These are phyloP conservation scores for Cynaeus angustus DNA, from an alignment of 2,888 invertebrate genomes.

Conservation along the genomic window DNA sequence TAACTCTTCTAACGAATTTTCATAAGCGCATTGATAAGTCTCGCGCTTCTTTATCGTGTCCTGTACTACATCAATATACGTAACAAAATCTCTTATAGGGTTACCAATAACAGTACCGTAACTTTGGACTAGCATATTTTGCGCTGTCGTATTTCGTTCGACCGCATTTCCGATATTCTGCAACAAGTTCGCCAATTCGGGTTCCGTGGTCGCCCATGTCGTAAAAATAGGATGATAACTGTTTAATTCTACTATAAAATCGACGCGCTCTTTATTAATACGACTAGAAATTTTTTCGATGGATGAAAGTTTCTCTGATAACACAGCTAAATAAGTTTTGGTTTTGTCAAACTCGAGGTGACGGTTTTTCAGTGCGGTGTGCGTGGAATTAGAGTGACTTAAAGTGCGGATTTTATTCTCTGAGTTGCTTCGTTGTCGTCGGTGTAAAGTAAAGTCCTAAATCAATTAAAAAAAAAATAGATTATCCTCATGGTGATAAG, in stretches of 20 bases:
- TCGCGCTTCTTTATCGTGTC: constrained; percentile 78
- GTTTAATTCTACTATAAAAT: constrained; percentile 74
- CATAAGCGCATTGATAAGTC: constrained; percentile 78
- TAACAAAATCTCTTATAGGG: constrained; percentile 77
- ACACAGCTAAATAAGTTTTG: constrained; percentile 75
- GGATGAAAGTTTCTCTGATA: constrained; percentile 77
- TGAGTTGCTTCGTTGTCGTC: constrained; percentile 76
- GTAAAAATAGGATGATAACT: constrained; percentile 78
- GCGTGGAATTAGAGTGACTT: constrained; percentile 59
- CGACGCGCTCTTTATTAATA: constrained; percentile 78
- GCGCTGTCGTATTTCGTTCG: constrained; percentile 72
- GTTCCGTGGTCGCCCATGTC: constrained; percentile 77
- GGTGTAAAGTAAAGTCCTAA: constrained; percentile 78
- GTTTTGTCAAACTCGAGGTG: constrained; percentile 78
- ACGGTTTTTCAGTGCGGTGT: constrained; percentile 74
- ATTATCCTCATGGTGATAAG: not conserved
- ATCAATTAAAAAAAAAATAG: constrained; percentile 8
- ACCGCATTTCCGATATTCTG: constrained; percentile 72
- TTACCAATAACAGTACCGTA: constrained; percentile 69
- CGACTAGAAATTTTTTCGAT: constrained; percentile 79
- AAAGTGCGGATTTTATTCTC: constrained; percentile 71
- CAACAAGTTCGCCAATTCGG: constrained; percentile 72
- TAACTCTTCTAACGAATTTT: constrained; percentile 77
- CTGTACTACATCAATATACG: constrained; percentile 80
- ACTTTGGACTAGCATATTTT: constrained; percentile 71